Conservation (phyloP, 1,140 invertebrate genomes). For the Dendrolimus kikuchii region DNA sequence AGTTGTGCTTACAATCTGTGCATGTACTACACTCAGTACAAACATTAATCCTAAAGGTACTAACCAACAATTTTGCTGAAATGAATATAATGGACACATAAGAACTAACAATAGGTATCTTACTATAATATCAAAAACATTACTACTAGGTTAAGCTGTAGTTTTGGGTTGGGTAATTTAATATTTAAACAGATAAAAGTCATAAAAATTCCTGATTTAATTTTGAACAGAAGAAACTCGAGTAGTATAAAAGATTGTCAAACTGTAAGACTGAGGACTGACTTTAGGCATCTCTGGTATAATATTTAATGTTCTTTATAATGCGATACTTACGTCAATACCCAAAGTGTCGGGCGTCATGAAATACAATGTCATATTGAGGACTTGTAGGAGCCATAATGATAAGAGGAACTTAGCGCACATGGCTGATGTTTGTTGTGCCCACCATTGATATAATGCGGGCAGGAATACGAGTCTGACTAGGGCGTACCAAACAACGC, state of each 20-base stretch:
- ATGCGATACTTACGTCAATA: constrained; percentile 39
- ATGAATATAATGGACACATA: constrained; percentile 4
- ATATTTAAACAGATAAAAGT: neutral
- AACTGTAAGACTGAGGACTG: too few species aligned
- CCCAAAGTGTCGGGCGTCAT: constrained; percentile 44
- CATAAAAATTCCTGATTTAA: neutral
- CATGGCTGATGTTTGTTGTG: constrained; percentile 84
- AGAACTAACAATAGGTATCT: constrained; percentile 5
- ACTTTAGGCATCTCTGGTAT: too few species aligned
- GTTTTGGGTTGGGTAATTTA: too few species aligned
- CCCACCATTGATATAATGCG: constrained; percentile 89
- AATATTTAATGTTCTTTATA: neutral
- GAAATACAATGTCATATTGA: constrained; percentile 72
- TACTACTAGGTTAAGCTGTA: neutral
- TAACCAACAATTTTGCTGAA: constrained; percentile 66
- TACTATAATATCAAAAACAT: neutral
- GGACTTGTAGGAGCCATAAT: constrained; percentile 84
- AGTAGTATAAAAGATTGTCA: too few species aligned
- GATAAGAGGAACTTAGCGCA: constrained; percentile 82
- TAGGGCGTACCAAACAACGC: constrained; percentile 85
- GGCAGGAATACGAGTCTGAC: constrained; percentile 87
- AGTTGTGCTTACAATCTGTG: constrained; percentile 90
- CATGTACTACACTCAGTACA: constrained; percentile 88
- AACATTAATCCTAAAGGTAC: constrained; percentile 88
- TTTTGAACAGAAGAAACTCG: neutral